A percentile compares a stretch with the other conserved stretches of the same genome.
Evolutionary conservation across 2,797 vertebrate genomes (phyloP).

Genomic region (Hozukius guyotensis): DNA sequence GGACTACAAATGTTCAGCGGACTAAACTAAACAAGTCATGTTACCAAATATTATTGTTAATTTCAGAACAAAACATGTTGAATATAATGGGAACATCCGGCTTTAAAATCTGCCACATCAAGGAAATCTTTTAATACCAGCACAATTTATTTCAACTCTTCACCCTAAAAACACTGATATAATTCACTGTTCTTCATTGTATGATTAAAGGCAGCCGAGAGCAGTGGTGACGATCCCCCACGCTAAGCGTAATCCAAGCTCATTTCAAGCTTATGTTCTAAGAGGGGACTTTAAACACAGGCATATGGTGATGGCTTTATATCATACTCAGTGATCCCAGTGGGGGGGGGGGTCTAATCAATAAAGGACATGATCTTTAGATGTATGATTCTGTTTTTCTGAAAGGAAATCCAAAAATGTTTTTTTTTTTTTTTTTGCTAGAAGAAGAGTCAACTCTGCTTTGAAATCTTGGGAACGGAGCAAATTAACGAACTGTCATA

Average conservation of each 20-base stretch:
- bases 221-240: slow-evolving; percentile 56
- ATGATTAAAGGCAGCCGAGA: slow-evolving; percentile 61
- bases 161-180: slow-evolving; percentile 46
- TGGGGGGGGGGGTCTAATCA: slow-evolving; percentile 63
- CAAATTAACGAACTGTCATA: slow-evolving; percentile 33
- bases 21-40: slow-evolving; percentile 9
- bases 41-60: slow-evolving; percentile 30
- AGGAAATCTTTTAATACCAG: slow-evolving; percentile 64
- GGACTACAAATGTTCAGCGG: slow-evolving; percentile 2
- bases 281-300: slow-evolving; percentile 74
- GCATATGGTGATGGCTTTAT: slow-evolving; percentile 78
- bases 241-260: slow-evolving; percentile 68
- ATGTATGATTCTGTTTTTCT: slow-evolving; percentile 43
- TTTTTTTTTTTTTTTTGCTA: neutral
- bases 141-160: slow-evolving; percentile 48
- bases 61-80: slow-evolving; percentile 45
- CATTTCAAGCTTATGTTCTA: slow-evolving; percentile 77
- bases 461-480: slow-evolving; percentile 31
- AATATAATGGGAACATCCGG: slow-evolving; percentile 49
- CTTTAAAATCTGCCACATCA: slow-evolving; percentile 62
- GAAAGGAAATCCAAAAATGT: slow-evolving; percentile 29
- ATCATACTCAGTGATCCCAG: slow-evolving; percentile 67
- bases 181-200: slow-evolving; percentile 60
- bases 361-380: slow-evolving; percentile 61
- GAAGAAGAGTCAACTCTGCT: slow-evolving; percentile 1